A percentile compares a stretch with the other conserved stretches of the same genome.
Conservation (phyloP, 2,888 invertebrate genomes). For the Laothoe populi region DNA sequence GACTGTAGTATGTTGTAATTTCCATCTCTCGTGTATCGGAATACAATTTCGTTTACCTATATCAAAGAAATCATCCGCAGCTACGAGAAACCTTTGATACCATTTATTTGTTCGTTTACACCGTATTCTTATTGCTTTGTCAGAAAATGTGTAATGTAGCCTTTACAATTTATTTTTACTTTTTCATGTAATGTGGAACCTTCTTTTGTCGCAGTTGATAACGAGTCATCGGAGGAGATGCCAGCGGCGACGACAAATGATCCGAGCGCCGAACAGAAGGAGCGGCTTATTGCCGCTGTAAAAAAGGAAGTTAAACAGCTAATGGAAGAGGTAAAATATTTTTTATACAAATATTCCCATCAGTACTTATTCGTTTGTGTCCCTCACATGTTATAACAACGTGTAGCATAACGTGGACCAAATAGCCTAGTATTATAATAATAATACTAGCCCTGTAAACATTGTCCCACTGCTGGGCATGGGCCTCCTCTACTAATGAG, state of each 20-base stretch:
- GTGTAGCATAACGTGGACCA: too few species aligned
- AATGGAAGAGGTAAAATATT: slow-evolving; percentile 91
- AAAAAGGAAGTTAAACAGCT: slow-evolving; percentile 97
- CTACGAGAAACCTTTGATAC: neutral
- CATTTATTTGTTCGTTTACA: slow-evolving; percentile 10
- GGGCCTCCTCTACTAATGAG: too few species aligned
- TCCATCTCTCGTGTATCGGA: neutral
- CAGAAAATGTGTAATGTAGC: neutral
- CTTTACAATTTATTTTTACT: neutral
- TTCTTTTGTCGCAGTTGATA: slow-evolving; percentile 55
- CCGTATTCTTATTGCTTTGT: neutral
- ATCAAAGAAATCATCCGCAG: neutral
- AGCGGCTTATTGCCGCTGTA: slow-evolving; percentile 90
- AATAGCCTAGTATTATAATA: too few species aligned
- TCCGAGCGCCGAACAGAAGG: slow-evolving; percentile 86
- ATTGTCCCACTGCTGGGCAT: too few species aligned
- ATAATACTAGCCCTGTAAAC: too few species aligned
- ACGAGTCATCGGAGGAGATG: slow-evolving; percentile 70
- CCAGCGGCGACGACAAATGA: slow-evolving; percentile 64
- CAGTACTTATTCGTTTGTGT: too few species aligned
- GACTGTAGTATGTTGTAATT: slow-evolving; percentile 1
- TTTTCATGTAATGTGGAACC: neutral
- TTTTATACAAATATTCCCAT: neutral
- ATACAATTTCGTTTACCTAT: slow-evolving; percentile 2
- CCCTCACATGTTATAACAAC: too few species aligned